phyloP scores from a whole-genome alignment of 2,113 vertebrate genomes.

The Podarcis raffonei region DNA sequence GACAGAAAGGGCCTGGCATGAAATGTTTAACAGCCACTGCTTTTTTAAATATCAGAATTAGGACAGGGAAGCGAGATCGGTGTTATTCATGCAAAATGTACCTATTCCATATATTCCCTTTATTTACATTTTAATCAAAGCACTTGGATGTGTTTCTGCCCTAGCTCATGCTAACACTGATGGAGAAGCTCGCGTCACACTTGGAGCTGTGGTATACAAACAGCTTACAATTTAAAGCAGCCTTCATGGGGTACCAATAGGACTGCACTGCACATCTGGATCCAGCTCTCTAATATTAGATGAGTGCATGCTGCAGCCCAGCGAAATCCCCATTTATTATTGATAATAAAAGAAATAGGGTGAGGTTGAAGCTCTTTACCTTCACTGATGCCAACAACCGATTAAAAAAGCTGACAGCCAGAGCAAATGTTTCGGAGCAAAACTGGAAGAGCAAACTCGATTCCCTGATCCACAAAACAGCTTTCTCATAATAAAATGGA shows the following conservation, averaged over 20 bases:
- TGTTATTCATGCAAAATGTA: too few species aligned
- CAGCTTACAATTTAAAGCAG: too few species aligned
- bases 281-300: neutral
- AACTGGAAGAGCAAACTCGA: conserved; percentile 73
- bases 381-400: conserved; percentile 77
- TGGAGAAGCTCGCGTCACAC: neutral
- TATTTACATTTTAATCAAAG: neutral
- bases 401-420: conserved; percentile 77
- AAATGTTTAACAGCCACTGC: neutral
- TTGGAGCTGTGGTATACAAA: too few species aligned
- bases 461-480: conserved; percentile 74
- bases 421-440: conserved; percentile 72
- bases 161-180: neutral
- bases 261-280: neutral
- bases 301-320: neutral
- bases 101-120: neutral
- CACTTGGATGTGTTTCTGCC: neutral
- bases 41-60: neutral
- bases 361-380: conserved; percentile 46
- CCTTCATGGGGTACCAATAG: too few species aligned
- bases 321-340: neutral
- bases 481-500: conserved; percentile 66
- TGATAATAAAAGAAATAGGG: neutral
- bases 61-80: too few species aligned
- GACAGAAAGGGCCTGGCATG: neutral